Evolutionary conservation across 2,888 invertebrate species (phyloP).

Genomic region (Andrena dorsata): DNA sequence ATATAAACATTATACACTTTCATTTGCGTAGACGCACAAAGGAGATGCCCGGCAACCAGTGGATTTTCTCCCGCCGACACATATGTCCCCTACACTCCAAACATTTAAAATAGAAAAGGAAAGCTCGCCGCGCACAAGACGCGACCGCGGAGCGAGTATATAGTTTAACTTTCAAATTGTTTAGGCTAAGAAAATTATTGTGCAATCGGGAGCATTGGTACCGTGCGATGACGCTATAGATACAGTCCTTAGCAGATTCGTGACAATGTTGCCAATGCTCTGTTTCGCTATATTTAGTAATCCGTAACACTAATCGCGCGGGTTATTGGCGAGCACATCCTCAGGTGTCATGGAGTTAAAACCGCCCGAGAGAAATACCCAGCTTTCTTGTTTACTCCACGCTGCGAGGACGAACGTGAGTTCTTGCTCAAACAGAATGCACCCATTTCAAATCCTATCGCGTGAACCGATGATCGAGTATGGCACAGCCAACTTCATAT

Average conservation of each 20-base stretch:
- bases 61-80: background rate
- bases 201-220: constrained; percentile 53
- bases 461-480: constrained; percentile 55
- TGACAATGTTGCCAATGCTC: constrained; percentile 65
- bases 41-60: constrained; percentile 5
- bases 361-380: too few relatives aligned
- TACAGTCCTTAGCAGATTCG: constrained; percentile 53
- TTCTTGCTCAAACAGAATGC: constrained; percentile 2
- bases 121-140: background rate
- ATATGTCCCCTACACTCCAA: background rate
- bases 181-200: constrained; percentile 49
- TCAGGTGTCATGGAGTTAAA: constrained; percentile 52
- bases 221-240: constrained; percentile 43
- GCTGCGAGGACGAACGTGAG: background rate
- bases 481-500: constrained; percentile 59
- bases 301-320: constrained; percentile 53
- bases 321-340: constrained; percentile 44
- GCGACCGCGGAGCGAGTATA: background rate
- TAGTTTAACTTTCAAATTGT: constrained; percentile 18
- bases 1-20: constrained; percentile 56
- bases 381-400: constrained; percentile 6
- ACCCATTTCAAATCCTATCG: constrained; percentile 38
- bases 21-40: constrained; percentile 20
- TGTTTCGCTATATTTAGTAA: constrained; percentile 64
- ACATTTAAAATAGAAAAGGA: background rate